Evolutionary conservation across 1,140 invertebrate genomes (phyloP), one percentile per base, ranked within the genome.

Genomic region (Ericerus pela): DNA sequence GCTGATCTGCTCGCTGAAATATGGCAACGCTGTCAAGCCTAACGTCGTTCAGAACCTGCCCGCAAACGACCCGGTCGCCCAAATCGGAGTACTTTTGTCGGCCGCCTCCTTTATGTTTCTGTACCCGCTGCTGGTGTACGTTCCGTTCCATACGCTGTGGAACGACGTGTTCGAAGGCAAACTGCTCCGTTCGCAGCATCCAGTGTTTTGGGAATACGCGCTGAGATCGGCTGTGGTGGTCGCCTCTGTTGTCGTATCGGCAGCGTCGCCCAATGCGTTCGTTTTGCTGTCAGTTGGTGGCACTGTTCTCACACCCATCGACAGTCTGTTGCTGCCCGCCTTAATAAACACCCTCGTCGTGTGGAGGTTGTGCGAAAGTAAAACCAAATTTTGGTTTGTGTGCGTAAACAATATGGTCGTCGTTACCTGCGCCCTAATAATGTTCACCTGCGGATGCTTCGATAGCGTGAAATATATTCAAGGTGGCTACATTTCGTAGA

Each of bases 111-210:
- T 79, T 37, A 77, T 75, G 62, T 65, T 78, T n/a, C 70, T 72
- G 0, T 79, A 77, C 65, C 72, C 72, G 12, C 65, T 82, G 30
- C 78, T 80, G 67, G 70, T 78, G 31, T 82, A 79, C 63, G 77
- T 82, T 0, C 75, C 79, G n/a, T 67, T 79, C 30, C 69, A 71
- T 33, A 77, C 81, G 54, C 68, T 78, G 26, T 78, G 76, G 75
- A 37, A 38, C 28, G 12, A 16, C 11, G 28, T 30, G 14, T 1
- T n/a, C 5, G 16, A 33, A 29, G 26, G 27, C 16, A 29, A 30
- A n/a, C 31, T 18, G 14, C 26, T 5, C 2, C 12, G 20, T 11
- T 8, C 12, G 27, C 27, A 29, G 29, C 14, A 18, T 2, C 29
- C 1, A 2, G 18, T 16, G n/a, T 53, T 2, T 18, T n/a, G 28